Evolutionary conservation across 2,113 vertebrate genomes (phyloP), one percentile per base, ranked within the genome.

Genomic region (Neotoma lepida): DNA sequence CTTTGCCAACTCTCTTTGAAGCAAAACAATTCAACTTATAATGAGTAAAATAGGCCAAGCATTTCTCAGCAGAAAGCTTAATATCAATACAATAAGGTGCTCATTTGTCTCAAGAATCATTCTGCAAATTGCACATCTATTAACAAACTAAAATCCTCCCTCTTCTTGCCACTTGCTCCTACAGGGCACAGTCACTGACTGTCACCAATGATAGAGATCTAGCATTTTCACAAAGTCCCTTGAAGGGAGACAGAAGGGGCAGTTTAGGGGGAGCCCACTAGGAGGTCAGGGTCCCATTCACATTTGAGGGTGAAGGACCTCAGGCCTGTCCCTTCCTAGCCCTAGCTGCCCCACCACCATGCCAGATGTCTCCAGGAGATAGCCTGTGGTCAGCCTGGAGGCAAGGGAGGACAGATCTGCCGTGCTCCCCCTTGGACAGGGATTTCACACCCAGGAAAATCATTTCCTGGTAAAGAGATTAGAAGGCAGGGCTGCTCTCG

Each of bases 391-490:
- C 95, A 90, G 88, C 66, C 94, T 94, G 49, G 78, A 91, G 94
- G 96, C 89, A 88, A 63, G 89, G 93, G 91, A 78, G 70, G 84
- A 9, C 91, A 74, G 95, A 93, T 85, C 94, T 88, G 76, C 76
- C 35, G 63, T 86, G 95, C 93, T 96, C 97, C 95, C 96, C 93
- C 94, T 95, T 0, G 80, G 89, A 74, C 90, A 82, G 73, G 95
- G 97, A 97, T 97, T 97, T 97, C 97, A 97, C 97, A 97, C 97
- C 95, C 97, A 97, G 95, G 96, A 97, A 97, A 97, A 97, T 97
- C 94, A 97, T 97, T 97, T 97, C 97, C 97, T 97, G 97, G 94
- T 97, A 97, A 97, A 96, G 96, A 97, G 97, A 97, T 97, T 97
- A 97, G 96, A 95, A 96, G 94, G 95, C 96, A 88, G 7, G 18